These are phyloP conservation scores for Punctoribates punctum DNA, from an alignment of 2,888 invertebrate species.

Conservation along the genomic window DNA sequence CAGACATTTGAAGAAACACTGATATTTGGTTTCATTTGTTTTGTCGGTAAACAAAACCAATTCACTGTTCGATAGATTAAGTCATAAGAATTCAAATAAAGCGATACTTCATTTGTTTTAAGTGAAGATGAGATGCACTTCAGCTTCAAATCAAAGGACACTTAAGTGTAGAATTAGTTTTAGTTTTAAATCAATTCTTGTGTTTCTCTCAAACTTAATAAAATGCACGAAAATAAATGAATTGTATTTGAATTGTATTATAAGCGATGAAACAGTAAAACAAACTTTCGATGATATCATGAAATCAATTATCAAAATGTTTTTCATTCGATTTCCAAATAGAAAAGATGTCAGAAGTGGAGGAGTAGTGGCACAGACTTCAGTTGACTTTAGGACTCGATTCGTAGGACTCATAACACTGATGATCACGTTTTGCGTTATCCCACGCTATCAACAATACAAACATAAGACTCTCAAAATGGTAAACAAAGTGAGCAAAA, in stretches of 20 bases:
- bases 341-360: background rate
- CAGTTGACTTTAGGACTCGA: slow-evolving; percentile 20
- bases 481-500: background rate
- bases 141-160: slow-evolving; percentile 17
- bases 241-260: background rate
- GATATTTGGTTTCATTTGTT: background rate
- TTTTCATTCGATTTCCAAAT: background rate
- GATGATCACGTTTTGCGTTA: slow-evolving; percentile 27
- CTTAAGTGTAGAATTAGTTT: slow-evolving; percentile 11
- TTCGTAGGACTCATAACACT: slow-evolving; percentile 2
- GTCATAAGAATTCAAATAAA: slow-evolving; percentile 10
- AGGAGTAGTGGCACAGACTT: slow-evolving; percentile 32
- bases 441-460: slow-evolving; percentile 16
- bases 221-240: slow-evolving; percentile 26
- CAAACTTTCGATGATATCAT: slow-evolving; percentile 5
- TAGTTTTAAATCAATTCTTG: background rate
- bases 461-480: background rate
- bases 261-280: background rate
- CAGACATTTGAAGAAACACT: too few species aligned
- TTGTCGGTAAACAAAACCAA: background rate
- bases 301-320: background rate
- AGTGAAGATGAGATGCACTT: slow-evolving; percentile 21
- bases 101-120: slow-evolving; percentile 1
- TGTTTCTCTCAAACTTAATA: background rate
- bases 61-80: background rate